Conservation (phyloP, 2,113 vertebrate species). For the Vombatus ursinus region DNA sequence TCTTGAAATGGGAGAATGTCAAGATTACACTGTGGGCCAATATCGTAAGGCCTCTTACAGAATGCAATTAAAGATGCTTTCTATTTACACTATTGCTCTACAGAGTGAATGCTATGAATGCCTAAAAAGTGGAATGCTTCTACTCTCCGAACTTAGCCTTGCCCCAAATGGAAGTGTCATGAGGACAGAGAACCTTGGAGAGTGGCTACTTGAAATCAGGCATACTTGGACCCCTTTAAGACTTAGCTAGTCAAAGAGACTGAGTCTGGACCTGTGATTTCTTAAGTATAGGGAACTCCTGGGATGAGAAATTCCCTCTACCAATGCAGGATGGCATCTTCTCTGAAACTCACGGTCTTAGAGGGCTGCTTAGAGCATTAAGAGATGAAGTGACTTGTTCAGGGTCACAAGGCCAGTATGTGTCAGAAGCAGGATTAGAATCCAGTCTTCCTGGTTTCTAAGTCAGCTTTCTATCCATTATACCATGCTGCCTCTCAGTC, state of each 20-base stretch:
- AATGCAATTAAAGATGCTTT: not conserved
- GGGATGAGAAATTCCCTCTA: not conserved
- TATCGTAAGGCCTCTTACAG: not conserved
- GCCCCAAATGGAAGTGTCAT: not conserved
- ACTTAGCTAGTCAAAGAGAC: not conserved
- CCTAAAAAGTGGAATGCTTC: not conserved
- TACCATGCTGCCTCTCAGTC: not conserved
- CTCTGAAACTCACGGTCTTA: not conserved
- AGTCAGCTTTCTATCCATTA: not conserved
- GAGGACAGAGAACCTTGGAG: not conserved
- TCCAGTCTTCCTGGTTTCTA: not conserved
- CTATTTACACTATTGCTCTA: not conserved
- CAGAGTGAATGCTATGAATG: not conserved
- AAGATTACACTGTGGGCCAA: not conserved
- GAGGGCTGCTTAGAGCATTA: not conserved
- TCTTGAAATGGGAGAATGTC: not conserved
- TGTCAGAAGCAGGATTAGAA: not conserved
- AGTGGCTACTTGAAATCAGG: fast-evolving
- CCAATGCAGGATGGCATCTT: not conserved
- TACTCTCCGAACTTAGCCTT: not conserved
- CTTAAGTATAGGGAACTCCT: not conserved
- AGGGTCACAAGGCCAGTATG: not conserved
- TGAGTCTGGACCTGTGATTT: not conserved
- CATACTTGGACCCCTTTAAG: not conserved
- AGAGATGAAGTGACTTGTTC: not conserved